Evolutionary conservation across 2,797 vertebrate species (phyloP).

Genomic region (Microhierax caerulescens): DNA sequence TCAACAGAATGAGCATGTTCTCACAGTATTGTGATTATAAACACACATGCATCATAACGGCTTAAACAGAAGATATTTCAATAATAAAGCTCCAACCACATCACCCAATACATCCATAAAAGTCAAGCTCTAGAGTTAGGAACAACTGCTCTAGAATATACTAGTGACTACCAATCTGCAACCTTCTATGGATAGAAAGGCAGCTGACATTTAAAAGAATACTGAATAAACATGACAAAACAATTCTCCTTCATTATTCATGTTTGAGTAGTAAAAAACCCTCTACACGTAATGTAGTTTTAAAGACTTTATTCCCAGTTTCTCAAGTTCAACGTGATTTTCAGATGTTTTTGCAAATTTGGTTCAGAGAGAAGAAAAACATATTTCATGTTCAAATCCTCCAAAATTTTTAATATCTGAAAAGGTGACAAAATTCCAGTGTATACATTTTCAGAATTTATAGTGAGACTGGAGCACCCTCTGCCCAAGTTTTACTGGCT

Average conservation of each 20-base stretch:
- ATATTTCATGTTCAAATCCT: background rate
- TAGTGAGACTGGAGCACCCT: background rate
- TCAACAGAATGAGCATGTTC: background rate
- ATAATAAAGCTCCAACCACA: background rate
- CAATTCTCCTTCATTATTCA: background rate
- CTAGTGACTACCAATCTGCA: background rate
- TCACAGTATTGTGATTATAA: background rate
- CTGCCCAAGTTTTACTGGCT: background rate
- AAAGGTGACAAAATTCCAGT: background rate
- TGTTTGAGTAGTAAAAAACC: background rate
- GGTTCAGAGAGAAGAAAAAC: background rate
- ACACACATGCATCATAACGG: background rate
- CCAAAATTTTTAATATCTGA: background rate
- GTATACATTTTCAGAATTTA: background rate
- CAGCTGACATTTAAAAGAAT: background rate
- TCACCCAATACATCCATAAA: background rate
- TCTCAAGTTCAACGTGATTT: background rate
- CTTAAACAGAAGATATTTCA: background rate
- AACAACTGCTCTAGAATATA: background rate
- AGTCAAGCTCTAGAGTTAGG: background rate
- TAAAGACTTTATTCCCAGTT: background rate
- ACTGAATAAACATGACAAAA: background rate
- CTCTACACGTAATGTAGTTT: background rate
- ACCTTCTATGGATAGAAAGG: background rate
- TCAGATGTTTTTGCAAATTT: background rate